Evolutionary conservation across 2,797 vertebrate species (phyloP), one percentile per base, ranked within the genome.

Genomic region (Oryzias dopingdopingensis): DNA sequence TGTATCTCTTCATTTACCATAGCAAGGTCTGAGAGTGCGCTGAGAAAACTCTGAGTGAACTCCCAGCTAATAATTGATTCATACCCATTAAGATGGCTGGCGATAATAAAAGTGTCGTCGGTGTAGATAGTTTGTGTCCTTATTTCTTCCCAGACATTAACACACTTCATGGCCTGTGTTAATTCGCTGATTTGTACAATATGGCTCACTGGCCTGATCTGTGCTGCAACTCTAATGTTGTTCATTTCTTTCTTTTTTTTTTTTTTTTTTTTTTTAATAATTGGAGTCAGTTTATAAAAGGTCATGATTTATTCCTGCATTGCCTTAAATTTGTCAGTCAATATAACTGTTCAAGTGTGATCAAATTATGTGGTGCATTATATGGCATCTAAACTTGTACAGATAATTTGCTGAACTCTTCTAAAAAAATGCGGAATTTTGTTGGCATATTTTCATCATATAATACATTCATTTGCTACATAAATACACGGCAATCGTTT

Each of bases 171-270:
- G 89, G 90, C 88, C 87, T 84, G 86, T 86, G 90, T 82, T 92
- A 91, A 92, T 92, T 91, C 91, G 89, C 89, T 91, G 90, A 92
- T 92, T 90, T 90, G 86, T 91, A 88, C 89, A 92, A 88, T 92
- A 90, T 89, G 90, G 89, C 87, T 92, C 91, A 92, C 91, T 92
- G 91, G 86, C 85, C 88, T 91, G 90, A 93, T 91, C 90, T 88
- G 86, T 87, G 84, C 84, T 70, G 86, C 86, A 85, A 82, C 89
- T 89, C 86, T 88, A 90, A 85, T 85, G 88, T 87, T 6, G 24
- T 26, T 26, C 82, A 75, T 81, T 70, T 86, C 90, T 90, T 86
- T 91, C 90, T 87, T 12, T 37, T 37, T 1, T 90, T 90, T 86
- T 91, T 90, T 90, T 86, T 91, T 90, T 90, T 86, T 91, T 90